These are phyloP conservation scores for Drosophila dives DNA, from an alignment of 2,888 invertebrate species.

Conservation along the genomic window DNA sequence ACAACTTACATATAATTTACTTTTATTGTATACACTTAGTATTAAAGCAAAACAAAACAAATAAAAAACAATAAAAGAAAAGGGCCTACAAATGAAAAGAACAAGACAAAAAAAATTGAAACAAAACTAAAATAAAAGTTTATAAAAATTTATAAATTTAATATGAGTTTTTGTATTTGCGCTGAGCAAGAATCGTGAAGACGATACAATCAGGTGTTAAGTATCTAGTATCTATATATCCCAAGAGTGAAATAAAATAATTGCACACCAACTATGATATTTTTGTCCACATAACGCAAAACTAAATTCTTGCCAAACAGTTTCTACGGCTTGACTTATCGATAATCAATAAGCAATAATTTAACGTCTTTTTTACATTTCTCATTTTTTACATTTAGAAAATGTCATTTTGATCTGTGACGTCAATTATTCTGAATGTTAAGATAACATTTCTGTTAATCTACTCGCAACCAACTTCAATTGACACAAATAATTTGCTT, in stretches of 20 bases:
- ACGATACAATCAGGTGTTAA: not conserved
- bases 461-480: not conserved
- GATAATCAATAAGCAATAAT: not conserved
- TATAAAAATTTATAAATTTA: constrained; percentile 17
- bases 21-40: constrained; percentile 72
- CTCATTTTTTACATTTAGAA: not conserved
- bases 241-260: not conserved
- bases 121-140: constrained; percentile 39
- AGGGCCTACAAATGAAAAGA: constrained; percentile 11
- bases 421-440: not conserved
- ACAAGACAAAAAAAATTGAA: constrained; percentile 17
- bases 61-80: constrained; percentile 11
- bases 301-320: constrained; percentile 6
- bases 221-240: not conserved
- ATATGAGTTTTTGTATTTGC: constrained; percentile 12
- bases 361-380: not conserved
- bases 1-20: constrained; percentile 64
- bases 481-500: not conserved
- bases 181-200: not conserved
- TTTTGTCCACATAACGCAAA: constrained; percentile 47
- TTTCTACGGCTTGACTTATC: not conserved
- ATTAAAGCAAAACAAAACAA: constrained; percentile 48
- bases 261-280: too few relatives aligned
- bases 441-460: not conserved
- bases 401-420: not conserved